Evolutionary conservation across 2,888 invertebrate species (phyloP), one percentile per base, ranked within the genome.

Genomic region (Pyrrhia umbra): DNA sequence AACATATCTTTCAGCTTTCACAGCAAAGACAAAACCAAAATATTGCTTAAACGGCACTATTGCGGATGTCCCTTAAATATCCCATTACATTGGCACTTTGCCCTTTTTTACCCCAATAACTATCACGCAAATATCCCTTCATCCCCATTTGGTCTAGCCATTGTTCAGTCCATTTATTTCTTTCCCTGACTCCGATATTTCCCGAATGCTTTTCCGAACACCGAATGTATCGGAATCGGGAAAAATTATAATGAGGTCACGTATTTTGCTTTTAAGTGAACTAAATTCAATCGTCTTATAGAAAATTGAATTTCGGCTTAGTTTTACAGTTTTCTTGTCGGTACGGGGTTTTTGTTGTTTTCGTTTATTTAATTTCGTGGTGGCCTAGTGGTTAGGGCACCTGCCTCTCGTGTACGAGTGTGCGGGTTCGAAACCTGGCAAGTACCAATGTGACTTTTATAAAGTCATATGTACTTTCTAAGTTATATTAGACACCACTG

Each of bases 211-310:
- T 66, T 70, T 47, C 40, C 58, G 52, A 42, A 57, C 62, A 57
- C 16, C 23, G 18, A 63, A 66, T 76, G 69, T 70, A 66, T 63
- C 54, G 63, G 59, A 56, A 21, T 74, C 37, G 51, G 43, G 54
- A 56, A 68, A 75, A 65, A 63, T 68, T 73, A 56, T 76, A 73
- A 79, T 68, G 61, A 61, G 63, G 68, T 79, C 79, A 78, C 78
- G 79, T 79, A 15, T 20, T 40, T 6, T 10, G 27, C 15, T 70
- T 76, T 68, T 66, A 79, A 79, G 57, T 65, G 62, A 69, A 76
- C 62, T 63, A 57, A 79, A 76, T 76, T 73, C 69, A 62, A 69
- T 73, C 50, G 51, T 60, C 56, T 47, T 43, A 49, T 37, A 66
- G 51, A 42, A 72, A 64, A 72, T 73, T 56, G 59, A 68, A 76